phyloP scores from a whole-genome alignment of 2,113 vertebrate species.

The Brachypodius melanocephalos region DNA sequence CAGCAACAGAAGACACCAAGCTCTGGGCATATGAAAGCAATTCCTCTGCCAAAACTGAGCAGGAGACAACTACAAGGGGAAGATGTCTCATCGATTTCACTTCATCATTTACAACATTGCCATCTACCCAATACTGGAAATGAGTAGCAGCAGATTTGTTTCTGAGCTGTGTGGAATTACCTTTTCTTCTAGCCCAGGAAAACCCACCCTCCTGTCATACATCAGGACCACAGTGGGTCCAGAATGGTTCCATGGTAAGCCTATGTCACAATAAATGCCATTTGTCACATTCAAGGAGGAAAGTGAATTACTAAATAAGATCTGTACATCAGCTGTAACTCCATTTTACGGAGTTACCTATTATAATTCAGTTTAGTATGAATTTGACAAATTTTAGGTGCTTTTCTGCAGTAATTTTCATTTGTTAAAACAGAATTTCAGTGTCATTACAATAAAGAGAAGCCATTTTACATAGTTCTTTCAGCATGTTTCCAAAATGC shows the following conservation, averaged over 20 bases:
- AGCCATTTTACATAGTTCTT: neutral
- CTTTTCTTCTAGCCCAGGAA: neutral
- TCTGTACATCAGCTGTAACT: neutral
- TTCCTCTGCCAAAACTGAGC: slow-evolving; percentile 28
- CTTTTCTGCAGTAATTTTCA: neutral
- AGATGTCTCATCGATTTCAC: slow-evolving; percentile 14
- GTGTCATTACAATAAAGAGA: neutral
- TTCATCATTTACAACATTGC: slow-evolving; percentile 24
- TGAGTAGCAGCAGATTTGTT: neutral
- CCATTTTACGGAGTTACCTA: neutral
- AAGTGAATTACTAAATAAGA: neutral
- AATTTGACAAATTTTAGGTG: neutral
- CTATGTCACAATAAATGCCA: neutral
- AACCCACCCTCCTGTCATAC: neutral
- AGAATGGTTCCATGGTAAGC: accelerated
- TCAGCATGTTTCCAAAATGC: neutral
- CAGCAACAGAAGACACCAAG: slow-evolving; percentile 36
- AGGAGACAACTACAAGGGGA: slow-evolving; percentile 19
- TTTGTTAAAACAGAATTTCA: neutral
- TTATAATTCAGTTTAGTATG: neutral
- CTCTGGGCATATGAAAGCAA: slow-evolving; percentile 34
- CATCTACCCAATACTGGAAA: neutral
- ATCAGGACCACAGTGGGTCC: neutral
- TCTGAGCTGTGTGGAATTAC: neutral
- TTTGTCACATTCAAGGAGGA: neutral